Evolutionary conservation across 2,797 vertebrate species (phyloP), one percentile per base, ranked within the genome.

Genomic region (Sebastolobus alascanus): DNA sequence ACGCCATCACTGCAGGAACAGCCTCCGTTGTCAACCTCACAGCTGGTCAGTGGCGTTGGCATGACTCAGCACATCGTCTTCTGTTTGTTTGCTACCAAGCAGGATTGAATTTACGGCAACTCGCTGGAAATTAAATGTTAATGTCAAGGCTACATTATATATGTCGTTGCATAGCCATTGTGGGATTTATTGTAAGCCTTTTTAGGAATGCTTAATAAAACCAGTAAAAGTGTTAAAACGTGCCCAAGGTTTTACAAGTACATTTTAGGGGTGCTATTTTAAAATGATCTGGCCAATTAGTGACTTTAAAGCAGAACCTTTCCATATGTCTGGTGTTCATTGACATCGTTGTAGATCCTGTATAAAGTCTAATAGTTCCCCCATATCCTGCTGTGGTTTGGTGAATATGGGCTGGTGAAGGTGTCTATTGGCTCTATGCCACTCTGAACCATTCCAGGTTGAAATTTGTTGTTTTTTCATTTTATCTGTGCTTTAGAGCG

Each of bases 1-100:
- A 99, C 63, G 99, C 98, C 79, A 99, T 99, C 93, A 99, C 98
- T 11, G 98, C 99, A 40, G 98, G 98, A 89, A 99, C 99, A 0
- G 99, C 99, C 0, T 99, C 99, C 1, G 99, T 99, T 3, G 99
- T 99, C 91, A 99, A 99, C 93, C 97, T 99, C 87, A 99, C 99
- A 3, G 98, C 99, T 67, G 99, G 99, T 99, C 93, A 95, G 96
- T 93, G 81, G 37, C 54, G 18, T n/a, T 10, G 18, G 14, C 37
- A 18, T 63, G 43, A 80, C 59, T 83, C 59, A 16, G 72, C 60
- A 74, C 18, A 59, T 55, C 61, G n/a, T 58, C 5, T 5, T 40
- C 18, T 8, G 43, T 33, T 70, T 52, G 29, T 68, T 29, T 18
- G 5, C 56, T 52, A 31, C 38, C 43, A 69, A 50, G 31, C 13